Evolutionary conservation across 2,888 invertebrate genomes (phyloP), one percentile per base, ranked within the genome.

Genomic region (Noctua janthina): DNA sequence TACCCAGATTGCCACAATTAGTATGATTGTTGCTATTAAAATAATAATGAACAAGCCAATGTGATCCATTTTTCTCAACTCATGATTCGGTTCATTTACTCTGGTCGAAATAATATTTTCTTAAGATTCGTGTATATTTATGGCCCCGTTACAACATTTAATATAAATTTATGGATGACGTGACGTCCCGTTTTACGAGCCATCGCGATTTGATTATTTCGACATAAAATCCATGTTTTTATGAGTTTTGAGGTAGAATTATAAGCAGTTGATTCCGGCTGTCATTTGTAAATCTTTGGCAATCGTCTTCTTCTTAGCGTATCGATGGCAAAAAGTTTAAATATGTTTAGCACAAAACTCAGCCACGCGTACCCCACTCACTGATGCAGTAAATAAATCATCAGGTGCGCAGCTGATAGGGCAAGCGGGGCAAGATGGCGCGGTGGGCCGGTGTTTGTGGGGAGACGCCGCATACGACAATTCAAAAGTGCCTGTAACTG

Each of bases 181-280:
- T 39, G 35, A 8, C 7, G 20, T 64, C 4, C 15, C 20, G 46
- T 17, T 35, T 46, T 20, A 29, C 1, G 8, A 82, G 20, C 66
- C 64, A 76, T n/a, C 72, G 49, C 51, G 83, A 85, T 80, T 84
- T n/a, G 2, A 35, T 35, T 46, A 1, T 43, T 56, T 11, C 10
- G 10, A 39, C 62, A 54, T 17, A 11, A 2, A 43, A 23, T 43
- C 0, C 1, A 72, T n/a, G 17, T 7, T 59, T 56, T 39, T 43
- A n/a, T 15, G 4, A 5, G 7, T 46, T 17, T 64, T 35, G 35
- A 35, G 35, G 35, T 64, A 64, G 35, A 8, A 35, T 15, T 29
- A 11, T 59, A 59, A 59, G 59, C n/a, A 59, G 64, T 64, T 35
- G 17, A 64, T 64, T 35, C 35, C 35, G 8, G 64, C 35, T 64